These are phyloP conservation scores for Pantala flavescens DNA, from an alignment of 1,140 invertebrate species.

Conservation along the genomic window DNA sequence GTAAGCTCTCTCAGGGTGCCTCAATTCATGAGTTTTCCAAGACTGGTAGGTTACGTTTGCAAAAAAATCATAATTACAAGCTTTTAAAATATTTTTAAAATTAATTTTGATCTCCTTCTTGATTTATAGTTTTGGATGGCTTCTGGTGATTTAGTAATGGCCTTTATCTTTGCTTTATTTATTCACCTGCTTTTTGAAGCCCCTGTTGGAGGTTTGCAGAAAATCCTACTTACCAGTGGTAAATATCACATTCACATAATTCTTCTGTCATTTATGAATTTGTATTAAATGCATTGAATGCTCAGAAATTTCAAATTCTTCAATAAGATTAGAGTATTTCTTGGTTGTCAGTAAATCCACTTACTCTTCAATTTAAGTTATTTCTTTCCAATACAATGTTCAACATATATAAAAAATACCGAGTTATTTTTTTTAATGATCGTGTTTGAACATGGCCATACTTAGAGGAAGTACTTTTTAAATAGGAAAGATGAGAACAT, in stretches of 20 bases:
- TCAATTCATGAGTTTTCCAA: conserved; percentile 16
- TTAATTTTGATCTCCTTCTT: not conserved
- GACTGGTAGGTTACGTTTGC: conserved; percentile 14
- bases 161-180: conserved; percentile 17
- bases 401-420: too few species aligned
- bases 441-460: too few species aligned
- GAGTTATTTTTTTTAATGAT: too few species aligned
- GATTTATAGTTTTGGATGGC: conserved; percentile 22
- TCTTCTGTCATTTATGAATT: too few species aligned
- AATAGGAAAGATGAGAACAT: too few species aligned
- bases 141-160: conserved; percentile 13
- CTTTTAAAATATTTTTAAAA: not conserved
- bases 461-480: too few species aligned
- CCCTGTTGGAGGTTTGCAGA: conserved; percentile 9
- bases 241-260: not conserved
- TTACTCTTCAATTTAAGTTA: too few species aligned
- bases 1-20: conserved; percentile 13
- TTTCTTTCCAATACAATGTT: too few species aligned
- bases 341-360: too few species aligned
- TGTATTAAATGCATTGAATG: too few species aligned
- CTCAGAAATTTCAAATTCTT: too few species aligned
- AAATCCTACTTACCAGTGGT: not conserved
- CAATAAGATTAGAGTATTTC: too few species aligned
- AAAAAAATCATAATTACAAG: not conserved
- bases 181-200: conserved; percentile 19